These are phyloP conservation scores for Rhinella marina DNA, from an alignment of 2,797 vertebrate genomes.

Conservation along the genomic window DNA sequence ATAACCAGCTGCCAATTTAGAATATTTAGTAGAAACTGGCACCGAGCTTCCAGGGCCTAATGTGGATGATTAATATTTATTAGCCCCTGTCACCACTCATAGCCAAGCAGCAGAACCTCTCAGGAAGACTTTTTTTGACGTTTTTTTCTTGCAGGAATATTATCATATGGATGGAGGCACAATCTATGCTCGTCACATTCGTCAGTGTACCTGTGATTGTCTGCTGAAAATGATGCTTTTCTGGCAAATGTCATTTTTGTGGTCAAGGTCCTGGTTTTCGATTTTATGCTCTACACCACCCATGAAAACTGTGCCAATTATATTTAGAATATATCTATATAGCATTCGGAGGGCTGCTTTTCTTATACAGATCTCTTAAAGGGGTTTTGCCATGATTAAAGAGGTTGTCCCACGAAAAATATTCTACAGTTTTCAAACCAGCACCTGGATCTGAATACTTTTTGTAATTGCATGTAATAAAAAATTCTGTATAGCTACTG, in stretches of 20 bases:
- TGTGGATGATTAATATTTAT: slow-evolving; percentile 58
- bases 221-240: neutral
- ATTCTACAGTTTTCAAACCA: too few species aligned
- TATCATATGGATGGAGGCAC: neutral
- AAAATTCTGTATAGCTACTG: too few species aligned
- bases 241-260: neutral
- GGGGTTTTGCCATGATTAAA: too few species aligned
- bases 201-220: neutral
- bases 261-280: neutral
- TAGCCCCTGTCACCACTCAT: slow-evolving; percentile 47
- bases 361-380: too few species aligned
- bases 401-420: too few species aligned
- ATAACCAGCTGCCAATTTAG: slow-evolving; percentile 49
- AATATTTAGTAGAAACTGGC: slow-evolving; percentile 50
- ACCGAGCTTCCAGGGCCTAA: slow-evolving; percentile 36
- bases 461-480: too few species aligned
- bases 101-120: neutral
- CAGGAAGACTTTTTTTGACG: neutral
- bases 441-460: too few species aligned
- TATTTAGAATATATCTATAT: neutral
- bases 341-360: too few species aligned
- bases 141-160: slow-evolving; percentile 15
- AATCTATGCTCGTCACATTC: neutral
- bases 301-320: neutral
- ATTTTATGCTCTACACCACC: neutral